phyloP scores from a whole-genome alignment of 2,888 invertebrate genomes.

The Mythimna impura region DNA sequence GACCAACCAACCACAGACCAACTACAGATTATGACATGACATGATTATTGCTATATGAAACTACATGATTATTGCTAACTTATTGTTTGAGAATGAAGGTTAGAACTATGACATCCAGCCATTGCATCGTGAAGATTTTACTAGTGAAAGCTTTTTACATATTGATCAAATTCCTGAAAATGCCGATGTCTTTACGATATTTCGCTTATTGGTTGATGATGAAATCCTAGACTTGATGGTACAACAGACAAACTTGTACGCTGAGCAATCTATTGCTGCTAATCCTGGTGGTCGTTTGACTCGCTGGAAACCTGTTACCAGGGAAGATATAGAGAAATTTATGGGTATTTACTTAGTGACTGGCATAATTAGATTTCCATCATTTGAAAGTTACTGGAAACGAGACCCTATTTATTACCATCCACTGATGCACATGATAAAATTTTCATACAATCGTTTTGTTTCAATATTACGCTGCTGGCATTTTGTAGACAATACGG shows the following conservation, averaged over 20 bases:
- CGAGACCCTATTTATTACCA: constrained; percentile 49
- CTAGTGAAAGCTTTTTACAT: constrained; percentile 21
- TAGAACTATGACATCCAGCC: constrained; percentile 33
- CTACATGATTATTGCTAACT: too few species aligned
- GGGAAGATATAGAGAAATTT: constrained; percentile 48
- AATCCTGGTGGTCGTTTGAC: constrained; percentile 30
- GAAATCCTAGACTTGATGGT: constrained; percentile 42
- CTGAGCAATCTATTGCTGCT: constrained; percentile 33
- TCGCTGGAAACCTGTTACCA: constrained; percentile 40
- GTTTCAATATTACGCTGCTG: constrained; percentile 50
- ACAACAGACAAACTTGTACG: constrained; percentile 42
- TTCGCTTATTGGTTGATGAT: constrained; percentile 30
- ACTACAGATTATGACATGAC: constrained; percentile 31
- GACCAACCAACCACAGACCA: constrained; percentile 27
- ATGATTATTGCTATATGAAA: constrained; percentile 19
- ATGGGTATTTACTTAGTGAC: constrained; percentile 49
- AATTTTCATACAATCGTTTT: constrained; percentile 59
- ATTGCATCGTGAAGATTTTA: constrained; percentile 31
- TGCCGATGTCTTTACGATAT: constrained; percentile 34
- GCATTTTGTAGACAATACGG: constrained; percentile 58
- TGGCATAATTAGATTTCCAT: constrained; percentile 48
- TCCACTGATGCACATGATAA: constrained; percentile 52
- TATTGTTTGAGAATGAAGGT: constrained; percentile 25
- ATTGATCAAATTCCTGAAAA: constrained; percentile 26
- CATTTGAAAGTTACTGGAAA: constrained; percentile 57